These are phyloP conservation scores for Hetaerina americana DNA, from an alignment of 1,140 invertebrate genomes.

Conservation along the genomic window DNA sequence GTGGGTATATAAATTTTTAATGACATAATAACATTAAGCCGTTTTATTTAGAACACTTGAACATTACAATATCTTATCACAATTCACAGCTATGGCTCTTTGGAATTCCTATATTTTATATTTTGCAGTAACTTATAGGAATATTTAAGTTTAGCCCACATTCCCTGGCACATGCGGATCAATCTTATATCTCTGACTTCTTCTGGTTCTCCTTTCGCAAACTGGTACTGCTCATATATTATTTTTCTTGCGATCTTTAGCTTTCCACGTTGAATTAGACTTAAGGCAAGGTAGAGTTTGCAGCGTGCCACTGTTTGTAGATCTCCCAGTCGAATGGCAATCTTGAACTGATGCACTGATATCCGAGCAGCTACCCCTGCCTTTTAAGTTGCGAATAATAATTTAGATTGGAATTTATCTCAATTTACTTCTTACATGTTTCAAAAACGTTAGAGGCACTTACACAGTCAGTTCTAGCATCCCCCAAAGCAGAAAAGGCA, in stretches of 20 bases:
- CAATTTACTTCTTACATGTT: slow-evolving; percentile 1
- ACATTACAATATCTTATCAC: too few relatives aligned
- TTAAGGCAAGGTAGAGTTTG: slow-evolving; percentile 72
- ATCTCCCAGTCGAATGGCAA: slow-evolving; percentile 68
- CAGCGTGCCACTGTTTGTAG: slow-evolving; percentile 63
- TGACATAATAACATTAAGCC: too few relatives aligned
- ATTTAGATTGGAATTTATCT: slow-evolving; percentile 7
- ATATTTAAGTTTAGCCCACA: slow-evolving; percentile 69
- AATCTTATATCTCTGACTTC: slow-evolving; percentile 42
- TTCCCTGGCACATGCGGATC: slow-evolving; percentile 66
- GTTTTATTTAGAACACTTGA: too few relatives aligned
- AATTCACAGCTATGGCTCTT: too few relatives aligned
- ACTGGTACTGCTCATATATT: slow-evolving; percentile 47
- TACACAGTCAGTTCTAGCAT: slow-evolving; percentile 66
- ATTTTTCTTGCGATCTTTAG: slow-evolving; percentile 49
- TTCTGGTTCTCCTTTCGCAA: slow-evolving; percentile 31
- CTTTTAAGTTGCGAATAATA: slow-evolving; percentile 33
- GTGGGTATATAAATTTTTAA: too few relatives aligned
- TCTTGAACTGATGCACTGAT: slow-evolving; percentile 62
- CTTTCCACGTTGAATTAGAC: slow-evolving; percentile 65
- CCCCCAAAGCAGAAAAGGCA: slow-evolving; percentile 84
- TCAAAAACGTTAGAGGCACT: slow-evolving; percentile 25
- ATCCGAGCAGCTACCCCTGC: slow-evolving; percentile 77
- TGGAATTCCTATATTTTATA: too few relatives aligned
- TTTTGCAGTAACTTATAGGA: slow-evolving; percentile 29